phyloP scores from a whole-genome alignment of 2,888 invertebrate genomes.

The Blastobasis lacticolella region DNA sequence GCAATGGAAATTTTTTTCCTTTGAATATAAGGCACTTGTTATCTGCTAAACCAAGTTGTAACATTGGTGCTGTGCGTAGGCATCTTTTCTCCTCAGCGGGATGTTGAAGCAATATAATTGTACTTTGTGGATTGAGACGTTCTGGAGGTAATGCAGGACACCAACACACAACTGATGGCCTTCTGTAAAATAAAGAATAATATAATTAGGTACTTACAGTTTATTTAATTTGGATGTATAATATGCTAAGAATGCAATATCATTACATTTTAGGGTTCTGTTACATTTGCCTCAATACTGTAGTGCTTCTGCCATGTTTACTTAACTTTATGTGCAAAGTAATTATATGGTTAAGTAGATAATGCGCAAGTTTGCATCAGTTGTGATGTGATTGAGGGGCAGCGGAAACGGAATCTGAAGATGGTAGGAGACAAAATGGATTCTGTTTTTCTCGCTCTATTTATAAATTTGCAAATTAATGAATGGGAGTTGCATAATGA shows the following conservation, averaged over 20 bases:
- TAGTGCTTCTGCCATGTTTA: no score
- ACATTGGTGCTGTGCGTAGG: slow-evolving; percentile 91
- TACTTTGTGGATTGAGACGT: slow-evolving; percentile 79
- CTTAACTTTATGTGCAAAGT: neutral
- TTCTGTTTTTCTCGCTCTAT: no score
- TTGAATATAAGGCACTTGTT: slow-evolving; percentile 85
- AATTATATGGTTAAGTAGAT: neutral
- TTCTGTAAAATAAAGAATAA: slow-evolving; percentile 64
- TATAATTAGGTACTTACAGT: neutral
- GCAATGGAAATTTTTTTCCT: slow-evolving; percentile 88
- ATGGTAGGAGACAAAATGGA: no score
- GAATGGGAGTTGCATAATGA: no score
- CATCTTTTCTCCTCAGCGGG: slow-evolving; percentile 94
- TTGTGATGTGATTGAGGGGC: no score
- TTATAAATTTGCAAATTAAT: no score
- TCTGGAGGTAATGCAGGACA: slow-evolving; percentile 85
- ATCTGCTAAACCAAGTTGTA: slow-evolving; percentile 81
- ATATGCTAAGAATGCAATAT: no score
- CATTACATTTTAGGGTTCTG: no score
- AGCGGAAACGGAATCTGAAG: no score
- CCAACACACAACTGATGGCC: slow-evolving; percentile 93
- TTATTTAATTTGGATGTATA: neutral
- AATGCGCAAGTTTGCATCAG: no score
- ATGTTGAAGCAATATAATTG: slow-evolving; percentile 89
- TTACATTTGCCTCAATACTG: no score